Base-by-base conservation (phyloP, 92 coral and sea anemone species). In the Heliopora coerulea region DNA sequence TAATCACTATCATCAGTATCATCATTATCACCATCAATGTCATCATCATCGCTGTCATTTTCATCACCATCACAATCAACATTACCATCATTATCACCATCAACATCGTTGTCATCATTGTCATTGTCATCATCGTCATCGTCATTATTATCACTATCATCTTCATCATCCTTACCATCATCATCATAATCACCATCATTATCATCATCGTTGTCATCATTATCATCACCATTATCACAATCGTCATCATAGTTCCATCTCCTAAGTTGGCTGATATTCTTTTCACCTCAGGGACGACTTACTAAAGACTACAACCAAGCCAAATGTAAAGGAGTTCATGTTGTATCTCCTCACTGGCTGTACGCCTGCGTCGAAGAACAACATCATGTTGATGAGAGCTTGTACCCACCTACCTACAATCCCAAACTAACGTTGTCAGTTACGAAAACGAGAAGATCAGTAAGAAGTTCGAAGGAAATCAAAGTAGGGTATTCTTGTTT, bases 281-380 rank as follows among this genome's bases (percentile, higher is more conserved):
- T 46, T 15, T 15, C 8, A 62, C 52, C 60, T 12, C 84, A 93
- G 95, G 98, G 98, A 18, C 83, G 87, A 35, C 57, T 83, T 27
- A 85, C 89, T 18, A 90, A 85, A 61, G 98, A 93, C 23, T 80
- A 68, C 68, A 70, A 69, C 21, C 83, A 61, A 58, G 93, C 91
- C 0, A 89, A 68, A 61, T 86, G 80, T 19, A 83, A 81, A 6
- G 91, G 91, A 24, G 85, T 83, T 44, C 73, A 79, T 78, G 64
- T 90, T 10, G 93, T 88, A 18, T 93, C 98, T 32, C 96, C 98
- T 18, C 96, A 93, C 54, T 93, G 98, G 98, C 72, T 93, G 62
- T 82, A 90, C 57, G 72, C 86, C 64, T 90, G 93, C 37, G 83
- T 80, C 6, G 83, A 88, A 52, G 89, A 86, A 56, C 78, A 79